phyloP scores from a whole-genome alignment of 2,113 vertebrate genomes.

The human region DNA sequence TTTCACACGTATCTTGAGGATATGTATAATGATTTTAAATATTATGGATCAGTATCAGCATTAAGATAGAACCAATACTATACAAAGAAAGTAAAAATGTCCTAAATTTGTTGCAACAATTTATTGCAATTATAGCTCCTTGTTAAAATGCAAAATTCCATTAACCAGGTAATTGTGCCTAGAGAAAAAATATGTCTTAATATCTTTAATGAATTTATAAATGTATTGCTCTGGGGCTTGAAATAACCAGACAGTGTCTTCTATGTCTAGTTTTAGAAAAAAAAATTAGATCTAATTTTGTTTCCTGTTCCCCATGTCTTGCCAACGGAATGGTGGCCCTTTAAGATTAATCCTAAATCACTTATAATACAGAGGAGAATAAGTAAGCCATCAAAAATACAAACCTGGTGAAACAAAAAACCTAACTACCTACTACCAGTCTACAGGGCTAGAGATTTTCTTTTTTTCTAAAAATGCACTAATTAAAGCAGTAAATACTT shows the following conservation, averaged over 20 bases:
- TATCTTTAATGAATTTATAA: slow-evolving; percentile 17
- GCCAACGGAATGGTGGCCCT: not conserved
- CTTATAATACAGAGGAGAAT: not conserved
- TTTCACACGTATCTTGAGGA: not conserved
- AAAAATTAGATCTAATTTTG: not conserved
- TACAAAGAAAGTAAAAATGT: slow-evolving; percentile 44
- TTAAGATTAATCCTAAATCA: not conserved
- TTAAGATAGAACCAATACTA: not conserved
- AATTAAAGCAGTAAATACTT: not conserved
- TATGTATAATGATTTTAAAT: not conserved
- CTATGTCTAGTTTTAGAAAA: not conserved
- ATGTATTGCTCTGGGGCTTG: not conserved
- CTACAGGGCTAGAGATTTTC: not conserved
- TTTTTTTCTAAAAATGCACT: not conserved
- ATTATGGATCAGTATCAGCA: not conserved
- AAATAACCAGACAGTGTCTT: not conserved
- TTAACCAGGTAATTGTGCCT: slow-evolving; percentile 40
- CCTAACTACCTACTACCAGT: not conserved
- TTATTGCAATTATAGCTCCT: not conserved
- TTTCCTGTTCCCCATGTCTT: not conserved
- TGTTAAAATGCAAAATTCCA: slow-evolving; percentile 47
- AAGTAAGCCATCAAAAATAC: not conserved
- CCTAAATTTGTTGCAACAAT: not conserved
- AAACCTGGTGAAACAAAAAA: slow-evolving; percentile 5
- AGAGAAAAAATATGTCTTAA: not conserved